Percentiles rank a stretch among this genome's conserved stretches.
Conservation (phyloP, 1,140 invertebrate genomes). For the Parasteatoda tepidariorum region DNA sequence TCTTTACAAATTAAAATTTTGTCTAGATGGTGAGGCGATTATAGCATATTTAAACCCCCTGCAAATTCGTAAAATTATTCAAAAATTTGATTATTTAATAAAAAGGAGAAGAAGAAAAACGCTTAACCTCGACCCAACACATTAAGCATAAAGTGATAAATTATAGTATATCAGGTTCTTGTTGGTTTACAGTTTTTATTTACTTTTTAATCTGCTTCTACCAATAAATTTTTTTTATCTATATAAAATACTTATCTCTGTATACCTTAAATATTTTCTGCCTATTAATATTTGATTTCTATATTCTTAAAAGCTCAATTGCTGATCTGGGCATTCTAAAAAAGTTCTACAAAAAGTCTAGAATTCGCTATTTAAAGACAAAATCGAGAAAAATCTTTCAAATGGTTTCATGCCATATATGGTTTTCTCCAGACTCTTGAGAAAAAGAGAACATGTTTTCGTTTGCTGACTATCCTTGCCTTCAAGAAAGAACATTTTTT, state of each 20-base stretch:
- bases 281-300: conserved; percentile 37
- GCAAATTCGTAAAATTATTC: too few species aligned
- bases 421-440: neutral
- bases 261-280: conserved; percentile 43
- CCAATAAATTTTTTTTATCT: neutral
- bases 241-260: conserved; percentile 40
- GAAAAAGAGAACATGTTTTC: neutral
- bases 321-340: conserved; percentile 32
- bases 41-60: too few species aligned
- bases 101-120: too few species aligned
- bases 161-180: too few species aligned
- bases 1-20: too few species aligned
- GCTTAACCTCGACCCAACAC: too few species aligned
- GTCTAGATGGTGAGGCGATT: too few species aligned
- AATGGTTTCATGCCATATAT: conserved; percentile 34
- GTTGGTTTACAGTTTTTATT: too few species aligned
- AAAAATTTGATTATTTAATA: too few species aligned
- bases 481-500: neutral
- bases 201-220: neutral
- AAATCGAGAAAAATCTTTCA: neutral
- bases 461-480: neutral
- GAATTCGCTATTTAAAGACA: conserved; percentile 23
- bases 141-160: too few species aligned
- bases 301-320: conserved; percentile 37
- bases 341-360: conserved; percentile 1